Percentiles rank a stretch among this genome's conserved stretches.
These are phyloP conservation scores for Tethea ocularis DNA, from an alignment of 2,888 invertebrate genomes.

Conservation along the genomic window DNA sequence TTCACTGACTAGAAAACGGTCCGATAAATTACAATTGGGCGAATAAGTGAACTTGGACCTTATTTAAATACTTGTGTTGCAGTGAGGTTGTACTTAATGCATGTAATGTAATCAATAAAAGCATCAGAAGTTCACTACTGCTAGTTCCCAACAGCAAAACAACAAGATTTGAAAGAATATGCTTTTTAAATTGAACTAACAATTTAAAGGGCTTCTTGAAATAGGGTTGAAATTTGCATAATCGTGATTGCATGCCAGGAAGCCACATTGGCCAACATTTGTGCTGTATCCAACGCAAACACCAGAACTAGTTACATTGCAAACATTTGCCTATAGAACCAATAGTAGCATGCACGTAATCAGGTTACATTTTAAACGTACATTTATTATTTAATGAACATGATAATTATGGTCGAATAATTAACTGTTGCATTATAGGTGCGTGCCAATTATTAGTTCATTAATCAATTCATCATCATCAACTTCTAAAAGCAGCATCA, in stretches of 20 bases:
- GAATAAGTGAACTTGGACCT: no score
- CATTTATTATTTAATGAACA: neutral
- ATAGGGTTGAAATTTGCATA: constrained; percentile 48
- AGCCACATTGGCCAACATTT: constrained; percentile 2
- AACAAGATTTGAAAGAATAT: neutral
- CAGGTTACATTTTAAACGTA: neutral
- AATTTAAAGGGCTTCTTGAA: constrained; percentile 10
- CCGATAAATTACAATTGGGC: no score
- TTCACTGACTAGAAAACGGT: no score
- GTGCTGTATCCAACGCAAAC: neutral
- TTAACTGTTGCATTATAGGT: neutral
- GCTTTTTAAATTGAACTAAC: neutral
- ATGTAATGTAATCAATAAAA: no score
- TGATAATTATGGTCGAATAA: neutral
- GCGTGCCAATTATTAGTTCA: neutral
- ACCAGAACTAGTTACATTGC: neutral
- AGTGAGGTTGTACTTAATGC: no score
- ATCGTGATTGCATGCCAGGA: constrained; percentile 25
- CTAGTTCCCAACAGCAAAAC: no score
- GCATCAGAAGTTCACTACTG: no score
- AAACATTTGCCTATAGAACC: neutral
- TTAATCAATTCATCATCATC: neutral
- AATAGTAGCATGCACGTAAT: neutral
- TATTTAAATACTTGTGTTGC: no score
- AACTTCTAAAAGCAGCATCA: no score